phyloP scores from a whole-genome alignment of 2,113 vertebrate species.

The Orcinus orca region DNA sequence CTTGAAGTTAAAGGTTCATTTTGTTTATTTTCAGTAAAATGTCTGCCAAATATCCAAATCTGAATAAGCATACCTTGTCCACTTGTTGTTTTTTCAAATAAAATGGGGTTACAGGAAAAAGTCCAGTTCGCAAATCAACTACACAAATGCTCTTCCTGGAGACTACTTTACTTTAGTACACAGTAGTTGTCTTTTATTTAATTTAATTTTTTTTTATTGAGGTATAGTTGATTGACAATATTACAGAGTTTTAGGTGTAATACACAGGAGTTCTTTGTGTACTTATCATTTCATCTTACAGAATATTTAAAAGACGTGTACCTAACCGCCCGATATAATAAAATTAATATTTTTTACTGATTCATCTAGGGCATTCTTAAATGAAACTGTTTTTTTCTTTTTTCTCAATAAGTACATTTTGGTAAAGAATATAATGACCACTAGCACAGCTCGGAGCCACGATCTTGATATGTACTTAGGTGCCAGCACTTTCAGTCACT shows the following conservation, averaged over 20 bases:
- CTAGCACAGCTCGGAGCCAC: background rate
- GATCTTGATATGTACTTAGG: background rate
- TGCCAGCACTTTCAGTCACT: background rate
- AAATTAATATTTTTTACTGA: conserved; percentile 2
- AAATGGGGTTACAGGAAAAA: conserved; percentile 6
- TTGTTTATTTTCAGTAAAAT: conserved; percentile 47
- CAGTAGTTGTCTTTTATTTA: background rate
- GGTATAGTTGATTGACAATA: background rate
- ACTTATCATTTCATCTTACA: background rate
- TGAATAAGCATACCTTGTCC: background rate
- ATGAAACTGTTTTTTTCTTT: background rate
- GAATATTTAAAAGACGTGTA: background rate
- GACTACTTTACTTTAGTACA: background rate
- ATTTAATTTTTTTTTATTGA: background rate
- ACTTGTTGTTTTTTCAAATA: conserved; percentile 39
- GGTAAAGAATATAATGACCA: background rate
- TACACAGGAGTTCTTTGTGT: background rate
- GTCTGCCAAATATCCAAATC: background rate
- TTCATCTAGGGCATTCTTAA: background rate
- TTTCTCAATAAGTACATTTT: background rate
- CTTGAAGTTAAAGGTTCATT: conserved; percentile 10
- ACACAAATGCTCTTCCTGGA: background rate
- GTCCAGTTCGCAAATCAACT: background rate
- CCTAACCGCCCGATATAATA: background rate
- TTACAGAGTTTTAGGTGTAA: background rate